Evolutionary conservation across 2,113 vertebrate species (phyloP).

Genomic region (Callorhinus ursinus): DNA sequence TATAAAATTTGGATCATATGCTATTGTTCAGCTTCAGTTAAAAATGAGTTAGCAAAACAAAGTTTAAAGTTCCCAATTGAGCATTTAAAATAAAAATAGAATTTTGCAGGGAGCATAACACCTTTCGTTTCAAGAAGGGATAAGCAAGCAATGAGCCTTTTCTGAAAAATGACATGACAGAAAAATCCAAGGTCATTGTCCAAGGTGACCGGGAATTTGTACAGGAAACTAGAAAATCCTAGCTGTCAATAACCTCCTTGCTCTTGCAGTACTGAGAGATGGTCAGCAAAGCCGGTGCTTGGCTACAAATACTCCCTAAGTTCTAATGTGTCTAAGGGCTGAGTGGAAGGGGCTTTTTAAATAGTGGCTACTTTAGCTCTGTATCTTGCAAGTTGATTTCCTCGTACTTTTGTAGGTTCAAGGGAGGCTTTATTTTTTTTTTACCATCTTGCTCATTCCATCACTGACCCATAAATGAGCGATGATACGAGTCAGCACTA

Average conservation of each 20-base stretch:
- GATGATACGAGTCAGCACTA: background rate
- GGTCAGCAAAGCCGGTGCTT: background rate
- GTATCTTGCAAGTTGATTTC: background rate
- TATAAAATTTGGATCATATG: slow-evolving; percentile 59
- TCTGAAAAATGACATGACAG: background rate
- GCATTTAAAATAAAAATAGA: slow-evolving; percentile 77
- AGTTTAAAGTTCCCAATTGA: slow-evolving; percentile 74
- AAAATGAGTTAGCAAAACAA: slow-evolving; percentile 76
- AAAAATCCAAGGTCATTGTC: background rate
- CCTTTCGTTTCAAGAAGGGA: slow-evolving; percentile 29
- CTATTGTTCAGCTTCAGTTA: slow-evolving; percentile 61
- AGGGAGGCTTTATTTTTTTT: background rate
- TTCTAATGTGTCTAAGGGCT: background rate
- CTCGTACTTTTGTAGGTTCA: background rate
- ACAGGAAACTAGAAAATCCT: background rate
- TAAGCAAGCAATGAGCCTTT: slow-evolving; percentile 30
- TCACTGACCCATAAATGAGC: background rate
- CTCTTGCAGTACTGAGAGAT: background rate
- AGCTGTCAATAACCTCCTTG: background rate
- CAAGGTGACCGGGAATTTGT: slow-evolving; percentile 26
- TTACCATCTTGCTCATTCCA: background rate
- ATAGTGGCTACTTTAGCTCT: background rate
- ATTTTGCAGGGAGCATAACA: slow-evolving; percentile 32
- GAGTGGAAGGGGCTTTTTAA: background rate
- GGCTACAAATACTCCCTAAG: background rate